Evolutionary conservation across 2,888 invertebrate genomes (phyloP).

Genomic region (Andrena dorsata): DNA sequence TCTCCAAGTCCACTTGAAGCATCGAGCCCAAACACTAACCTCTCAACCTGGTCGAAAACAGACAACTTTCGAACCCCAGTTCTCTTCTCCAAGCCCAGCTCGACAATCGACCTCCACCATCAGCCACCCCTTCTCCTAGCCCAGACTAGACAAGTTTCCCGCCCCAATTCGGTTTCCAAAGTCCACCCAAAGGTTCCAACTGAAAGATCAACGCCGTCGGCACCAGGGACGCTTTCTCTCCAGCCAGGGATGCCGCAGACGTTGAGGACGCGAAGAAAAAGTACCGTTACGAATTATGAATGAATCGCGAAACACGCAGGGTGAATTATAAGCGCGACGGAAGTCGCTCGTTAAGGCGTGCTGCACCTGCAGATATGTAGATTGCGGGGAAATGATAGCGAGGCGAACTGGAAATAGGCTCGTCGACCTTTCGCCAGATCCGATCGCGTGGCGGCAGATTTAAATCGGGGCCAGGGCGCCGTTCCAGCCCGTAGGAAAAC

Average conservation of each 20-base stretch:
- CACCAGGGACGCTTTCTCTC: not conserved
- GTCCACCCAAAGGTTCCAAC: not conserved
- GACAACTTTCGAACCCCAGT: no score
- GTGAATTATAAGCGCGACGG: slow-evolving; percentile 67
- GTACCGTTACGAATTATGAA: slow-evolving; percentile 65
- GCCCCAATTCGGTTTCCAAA: not conserved
- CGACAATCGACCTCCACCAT: no score
- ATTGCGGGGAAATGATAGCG: slow-evolving; percentile 64
- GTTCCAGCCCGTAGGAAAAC: slow-evolving; percentile 13
- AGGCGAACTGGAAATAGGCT: slow-evolving; percentile 68
- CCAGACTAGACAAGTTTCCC: not conserved
- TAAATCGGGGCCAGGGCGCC: not conserved
- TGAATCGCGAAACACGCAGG: slow-evolving; percentile 55
- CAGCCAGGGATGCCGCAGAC: not conserved
- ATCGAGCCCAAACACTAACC: no score
- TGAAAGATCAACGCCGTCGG: not conserved
- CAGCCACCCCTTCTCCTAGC: no score
- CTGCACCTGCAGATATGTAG: slow-evolving; percentile 63
- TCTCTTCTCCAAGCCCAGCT: no score
- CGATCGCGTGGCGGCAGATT: slow-evolving; percentile 9
- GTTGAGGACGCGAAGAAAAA: slow-evolving; percentile 11
- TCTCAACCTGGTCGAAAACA: no score
- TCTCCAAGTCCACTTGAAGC: no score
- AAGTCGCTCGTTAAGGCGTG: slow-evolving; percentile 64
- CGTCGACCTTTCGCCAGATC: slow-evolving; percentile 44